phyloP scores from a whole-genome alignment of 2,797 vertebrate species.

The Micromesistius poutassou region DNA sequence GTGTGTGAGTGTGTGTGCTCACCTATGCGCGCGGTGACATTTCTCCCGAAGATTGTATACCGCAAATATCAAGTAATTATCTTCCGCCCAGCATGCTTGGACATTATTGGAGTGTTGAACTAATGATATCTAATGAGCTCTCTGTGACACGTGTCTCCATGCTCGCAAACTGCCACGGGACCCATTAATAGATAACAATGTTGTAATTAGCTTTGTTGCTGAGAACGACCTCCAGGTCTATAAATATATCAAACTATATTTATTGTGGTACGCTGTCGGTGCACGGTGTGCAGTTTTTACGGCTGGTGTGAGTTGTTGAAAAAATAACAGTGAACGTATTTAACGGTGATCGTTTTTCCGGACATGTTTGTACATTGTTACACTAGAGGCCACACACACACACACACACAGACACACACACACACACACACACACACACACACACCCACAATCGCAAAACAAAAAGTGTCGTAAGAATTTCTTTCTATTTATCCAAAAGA shows the following conservation, averaged over 20 bases:
- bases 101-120: constrained; percentile 77
- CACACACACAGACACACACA: no score
- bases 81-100: constrained; percentile 72
- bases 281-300: constrained; percentile 29
- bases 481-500: not conserved
- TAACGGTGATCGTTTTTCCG: constrained; percentile 2
- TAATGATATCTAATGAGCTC: constrained; percentile 81
- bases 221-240: constrained; percentile 56
- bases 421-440: no score
- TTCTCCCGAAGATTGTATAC: constrained; percentile 67
- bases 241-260: constrained; percentile 61
- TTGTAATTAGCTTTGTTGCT: constrained; percentile 70
- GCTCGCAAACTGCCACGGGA: constrained; percentile 64
- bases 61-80: constrained; percentile 75
- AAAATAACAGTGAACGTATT: constrained; percentile 16
- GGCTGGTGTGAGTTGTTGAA: not conserved
- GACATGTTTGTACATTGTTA: not conserved
- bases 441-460: not conserved
- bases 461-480: not conserved
- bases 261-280: constrained; percentile 42
- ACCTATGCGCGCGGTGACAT: constrained; percentile 49
- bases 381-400: not conserved
- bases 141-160: constrained; percentile 74
- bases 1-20: not conserved
- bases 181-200: constrained; percentile 67